Evolutionary conservation across 2,113 vertebrate species (phyloP).

Genomic region (Xenopus laevis): DNA sequence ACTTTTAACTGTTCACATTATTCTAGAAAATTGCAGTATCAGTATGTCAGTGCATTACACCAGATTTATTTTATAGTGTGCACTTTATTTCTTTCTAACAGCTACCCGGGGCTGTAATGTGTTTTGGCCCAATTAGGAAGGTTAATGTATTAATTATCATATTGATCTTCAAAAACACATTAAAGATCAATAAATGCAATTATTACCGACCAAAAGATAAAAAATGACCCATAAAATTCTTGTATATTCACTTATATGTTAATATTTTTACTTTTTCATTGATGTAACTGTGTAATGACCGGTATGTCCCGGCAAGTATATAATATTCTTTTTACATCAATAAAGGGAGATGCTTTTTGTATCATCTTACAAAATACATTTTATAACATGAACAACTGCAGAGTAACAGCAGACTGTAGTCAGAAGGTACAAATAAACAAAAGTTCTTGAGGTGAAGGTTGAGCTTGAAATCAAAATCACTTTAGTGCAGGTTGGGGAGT

Average conservation of each 20-base stretch:
- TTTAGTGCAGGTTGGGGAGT: too few species aligned
- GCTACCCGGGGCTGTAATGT: not conserved
- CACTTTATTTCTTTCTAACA: not conserved
- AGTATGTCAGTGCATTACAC: not conserved
- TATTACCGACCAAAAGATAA: not conserved
- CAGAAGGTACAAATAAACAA: too few species aligned
- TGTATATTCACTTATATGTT: not conserved
- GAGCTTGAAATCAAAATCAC: too few species aligned
- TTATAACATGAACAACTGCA: too few species aligned
- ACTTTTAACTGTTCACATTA: not conserved
- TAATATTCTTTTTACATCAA: too few species aligned
- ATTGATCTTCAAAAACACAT: slow-evolving; percentile 4
- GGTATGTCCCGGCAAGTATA: too few species aligned
- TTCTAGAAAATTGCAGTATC: not conserved
- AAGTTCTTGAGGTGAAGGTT: too few species aligned
- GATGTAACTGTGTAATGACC: too few species aligned
- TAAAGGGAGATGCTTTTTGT: too few species aligned
- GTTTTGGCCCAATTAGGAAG: not conserved
- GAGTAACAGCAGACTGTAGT: too few species aligned
- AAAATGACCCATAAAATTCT: not conserved
- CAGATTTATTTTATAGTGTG: not conserved
- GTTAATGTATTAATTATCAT: not conserved
- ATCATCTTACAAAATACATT: too few species aligned
- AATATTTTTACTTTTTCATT: not conserved
- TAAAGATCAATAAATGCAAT: slow-evolving; percentile 1